Conservation (phyloP, 2,113 vertebrate species). For the Dicaeum eximium region DNA sequence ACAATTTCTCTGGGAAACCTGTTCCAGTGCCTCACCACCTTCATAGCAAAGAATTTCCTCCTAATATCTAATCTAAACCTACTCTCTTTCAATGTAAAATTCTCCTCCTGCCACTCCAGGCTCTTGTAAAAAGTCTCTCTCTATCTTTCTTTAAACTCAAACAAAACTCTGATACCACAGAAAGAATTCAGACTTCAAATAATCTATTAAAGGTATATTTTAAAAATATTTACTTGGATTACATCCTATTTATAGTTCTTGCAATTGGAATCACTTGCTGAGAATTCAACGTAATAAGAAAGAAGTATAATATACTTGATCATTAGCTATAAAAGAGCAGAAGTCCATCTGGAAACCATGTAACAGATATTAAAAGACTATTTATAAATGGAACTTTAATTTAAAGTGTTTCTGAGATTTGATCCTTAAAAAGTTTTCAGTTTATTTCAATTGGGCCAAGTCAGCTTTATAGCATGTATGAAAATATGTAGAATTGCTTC, state of each 20-base stretch:
- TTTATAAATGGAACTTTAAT: constrained; percentile 49
- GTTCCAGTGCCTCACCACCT: neutral
- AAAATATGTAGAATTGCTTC: constrained; percentile 1
- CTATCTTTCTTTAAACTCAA: neutral
- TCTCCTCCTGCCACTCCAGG: neutral
- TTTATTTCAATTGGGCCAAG: constrained; percentile 32
- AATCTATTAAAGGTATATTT: neutral
- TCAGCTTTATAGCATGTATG: neutral
- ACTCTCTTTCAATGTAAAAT: neutral
- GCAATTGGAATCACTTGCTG: constrained; percentile 27
- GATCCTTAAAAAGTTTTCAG: neutral
- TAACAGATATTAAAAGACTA: constrained; percentile 55
- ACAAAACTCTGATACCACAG: neutral
- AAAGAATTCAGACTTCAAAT: neutral
- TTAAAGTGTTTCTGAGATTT: constrained; percentile 52
- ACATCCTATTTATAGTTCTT: constrained; percentile 49
- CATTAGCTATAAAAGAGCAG: constrained; percentile 52
- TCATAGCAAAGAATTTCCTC: neutral
- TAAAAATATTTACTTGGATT: constrained; percentile 15
- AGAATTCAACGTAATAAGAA: constrained; percentile 40
- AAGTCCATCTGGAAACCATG: constrained; percentile 68
- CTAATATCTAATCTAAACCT: neutral
- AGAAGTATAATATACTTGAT: constrained; percentile 13
- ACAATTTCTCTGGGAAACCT: neutral
- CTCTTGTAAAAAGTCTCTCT: neutral